Conservation (phyloP, 2,888 invertebrate species). For the Sisyra nigra region DNA sequence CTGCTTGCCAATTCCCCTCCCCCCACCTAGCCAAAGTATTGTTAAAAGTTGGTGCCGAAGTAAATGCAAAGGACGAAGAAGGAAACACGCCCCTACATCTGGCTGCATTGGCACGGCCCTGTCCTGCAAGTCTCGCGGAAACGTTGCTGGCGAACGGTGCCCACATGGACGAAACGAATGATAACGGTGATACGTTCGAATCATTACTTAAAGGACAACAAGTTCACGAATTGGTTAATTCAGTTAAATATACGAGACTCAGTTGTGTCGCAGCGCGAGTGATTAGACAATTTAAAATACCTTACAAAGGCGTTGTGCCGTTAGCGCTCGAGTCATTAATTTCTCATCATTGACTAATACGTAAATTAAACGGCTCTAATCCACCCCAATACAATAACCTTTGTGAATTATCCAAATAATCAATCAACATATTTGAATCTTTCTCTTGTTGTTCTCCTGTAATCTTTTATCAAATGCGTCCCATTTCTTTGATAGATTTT, state of each 20-base stretch:
- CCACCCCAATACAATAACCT: too few relatives aligned
- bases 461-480: too few relatives aligned
- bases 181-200: conserved; percentile 59
- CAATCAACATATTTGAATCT: too few relatives aligned
- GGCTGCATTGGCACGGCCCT: conserved; percentile 56
- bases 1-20: conserved; percentile 54
- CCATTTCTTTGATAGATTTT: too few relatives aligned
- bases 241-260: conserved; percentile 60
- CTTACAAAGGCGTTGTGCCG: conserved; percentile 55
- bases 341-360: conserved; percentile 23
- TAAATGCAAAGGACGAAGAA: conserved; percentile 60
- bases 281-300: conserved; percentile 52
- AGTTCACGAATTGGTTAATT: conserved; percentile 52
- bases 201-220: conserved; percentile 46
- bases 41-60: conserved; percentile 67
- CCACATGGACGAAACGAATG: conserved; percentile 69
- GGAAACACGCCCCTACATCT: conserved; percentile 83
- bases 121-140: conserved; percentile 51
- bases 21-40: conserved; percentile 53
- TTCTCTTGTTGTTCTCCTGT: too few relatives aligned
- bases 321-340: conserved; percentile 62
- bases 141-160: conserved; percentile 66
- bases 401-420: too few relatives aligned
- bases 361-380: too few relatives aligned
- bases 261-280: conserved; percentile 76